A percentile compares a stretch with the other conserved stretches of the same genome.
Conservation (phyloP, 2,888 invertebrate genomes). For the Torymus tubicola region DNA sequence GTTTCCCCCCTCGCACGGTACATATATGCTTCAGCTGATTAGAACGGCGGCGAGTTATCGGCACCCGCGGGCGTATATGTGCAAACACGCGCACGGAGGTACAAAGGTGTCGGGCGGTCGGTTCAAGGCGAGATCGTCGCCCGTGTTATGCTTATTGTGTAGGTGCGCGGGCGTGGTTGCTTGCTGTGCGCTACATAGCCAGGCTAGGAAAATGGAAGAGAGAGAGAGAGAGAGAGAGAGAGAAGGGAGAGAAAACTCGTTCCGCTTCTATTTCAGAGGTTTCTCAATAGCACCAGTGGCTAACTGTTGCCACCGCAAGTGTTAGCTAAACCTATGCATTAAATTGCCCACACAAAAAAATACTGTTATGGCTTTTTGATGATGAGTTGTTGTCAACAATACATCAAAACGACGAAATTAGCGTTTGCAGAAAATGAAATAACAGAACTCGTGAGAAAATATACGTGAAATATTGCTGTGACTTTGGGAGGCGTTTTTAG, state of each 20-base stretch:
- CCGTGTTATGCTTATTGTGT: not conserved
- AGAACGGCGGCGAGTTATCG: constrained; percentile 16
- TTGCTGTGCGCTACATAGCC: not conserved
- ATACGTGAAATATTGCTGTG: no score
- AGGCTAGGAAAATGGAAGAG: not conserved
- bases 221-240: not conserved
- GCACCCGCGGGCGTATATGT: not conserved
- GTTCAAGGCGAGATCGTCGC: not conserved
- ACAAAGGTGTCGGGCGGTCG: not conserved
- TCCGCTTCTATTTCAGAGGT: constrained; percentile 28
- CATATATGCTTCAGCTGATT: constrained; percentile 1
- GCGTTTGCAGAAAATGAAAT: no score
- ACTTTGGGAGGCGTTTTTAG: no score
- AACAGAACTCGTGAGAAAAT: no score
- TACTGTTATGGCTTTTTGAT: no score
- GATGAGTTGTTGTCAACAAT: no score
- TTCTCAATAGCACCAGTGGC: constrained; percentile 2
- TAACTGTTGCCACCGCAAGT: not conserved
- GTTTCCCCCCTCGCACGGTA: no score
- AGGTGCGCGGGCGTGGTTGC: constrained; percentile 10
- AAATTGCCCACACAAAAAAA: not conserved
- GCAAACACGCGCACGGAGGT: not conserved
- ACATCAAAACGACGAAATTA: no score
- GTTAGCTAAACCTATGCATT: not conserved
- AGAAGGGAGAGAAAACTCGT: constrained; percentile 15